phyloP scores from a whole-genome alignment of 2,113 vertebrate genomes.

The Nothoprocta perdicaria region DNA sequence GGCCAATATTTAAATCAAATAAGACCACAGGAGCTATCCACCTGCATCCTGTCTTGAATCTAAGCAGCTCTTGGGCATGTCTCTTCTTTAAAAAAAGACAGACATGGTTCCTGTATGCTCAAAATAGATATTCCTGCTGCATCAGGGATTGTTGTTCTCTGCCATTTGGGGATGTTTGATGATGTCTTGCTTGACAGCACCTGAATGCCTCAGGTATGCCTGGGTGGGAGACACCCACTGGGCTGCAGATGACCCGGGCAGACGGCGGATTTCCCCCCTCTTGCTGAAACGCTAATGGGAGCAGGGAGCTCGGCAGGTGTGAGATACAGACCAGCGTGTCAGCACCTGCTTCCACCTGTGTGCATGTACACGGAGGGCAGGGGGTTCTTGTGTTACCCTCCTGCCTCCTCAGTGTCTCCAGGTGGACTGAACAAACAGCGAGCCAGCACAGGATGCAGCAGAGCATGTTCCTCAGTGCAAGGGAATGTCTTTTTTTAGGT shows the following conservation, averaged over 20 bases:
- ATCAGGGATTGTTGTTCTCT: not conserved
- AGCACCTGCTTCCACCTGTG: not conserved
- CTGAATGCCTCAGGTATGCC: not conserved
- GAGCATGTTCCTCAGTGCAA: accelerated
- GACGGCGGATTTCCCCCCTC: not conserved
- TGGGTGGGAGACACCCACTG: not conserved
- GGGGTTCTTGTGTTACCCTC: not conserved
- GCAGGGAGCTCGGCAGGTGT: not conserved
- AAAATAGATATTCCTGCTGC: not conserved
- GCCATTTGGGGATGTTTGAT: not conserved
- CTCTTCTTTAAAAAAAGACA: not conserved
- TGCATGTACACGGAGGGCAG: not conserved
- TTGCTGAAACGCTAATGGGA: not conserved
- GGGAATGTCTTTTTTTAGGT: accelerated
- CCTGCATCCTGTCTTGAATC: not conserved
- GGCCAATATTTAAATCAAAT: not conserved
- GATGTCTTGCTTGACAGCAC: not conserved
- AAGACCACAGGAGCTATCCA: not conserved
- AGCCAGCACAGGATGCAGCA: not conserved
- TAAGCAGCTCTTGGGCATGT: not conserved
- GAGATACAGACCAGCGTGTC: not conserved
- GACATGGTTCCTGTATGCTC: not conserved
- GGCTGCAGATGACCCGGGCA: not conserved
- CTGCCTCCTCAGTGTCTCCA: not conserved
- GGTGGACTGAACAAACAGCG: not conserved